Base-by-base conservation (phyloP, 1,140 invertebrate genomes). In the Brachionus koreanus region DNA sequence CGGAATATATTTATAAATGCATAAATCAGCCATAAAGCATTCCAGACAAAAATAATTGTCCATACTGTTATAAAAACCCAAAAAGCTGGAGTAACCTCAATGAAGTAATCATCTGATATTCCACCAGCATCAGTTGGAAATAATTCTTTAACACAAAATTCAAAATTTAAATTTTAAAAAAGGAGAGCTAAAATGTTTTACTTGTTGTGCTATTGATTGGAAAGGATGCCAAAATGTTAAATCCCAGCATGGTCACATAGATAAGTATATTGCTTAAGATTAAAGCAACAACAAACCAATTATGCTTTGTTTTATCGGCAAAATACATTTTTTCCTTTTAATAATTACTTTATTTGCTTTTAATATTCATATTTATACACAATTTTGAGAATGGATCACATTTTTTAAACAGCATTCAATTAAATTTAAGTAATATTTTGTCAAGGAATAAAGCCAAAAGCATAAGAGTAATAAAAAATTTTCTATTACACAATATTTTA, bases 1-100 rank as follows among this genome's bases (percentile, higher is more conserved):
- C 86, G 69, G 63, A 84, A 86, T 0, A 87, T 49, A 25, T 83
- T 84, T 16, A 84, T 81, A 9, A 87, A 43, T 7, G 84, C 83
- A 81, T 86, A 87, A 5, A 86, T 25, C 0, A 87, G 84, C 85
- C 85, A 86, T 3, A 85, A 49, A 2, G 83, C 84, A 46, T 86
- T 84, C 86, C 86, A 87, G 5, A 84, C 67, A 82, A 86, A 87
- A 33, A 87, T 87, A 19, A 85, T 84, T 10, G 85, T 85, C 86
- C 86, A 87, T 16, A 87, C 86, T 12, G 61, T 35, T 52, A 84
- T 84, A 83, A 87, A 87, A 0, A 85, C 86, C 85, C 85, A 86
- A 12, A 85, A 85, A 5, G 86, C 85, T 25, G 86, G 87, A 3
- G 87, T 87, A n/a, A 87, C 84, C 23, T 86, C 82, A 3, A 86